Conservation (phyloP, 2,797 vertebrate species). For the Brachyalestes nurse region DNA sequence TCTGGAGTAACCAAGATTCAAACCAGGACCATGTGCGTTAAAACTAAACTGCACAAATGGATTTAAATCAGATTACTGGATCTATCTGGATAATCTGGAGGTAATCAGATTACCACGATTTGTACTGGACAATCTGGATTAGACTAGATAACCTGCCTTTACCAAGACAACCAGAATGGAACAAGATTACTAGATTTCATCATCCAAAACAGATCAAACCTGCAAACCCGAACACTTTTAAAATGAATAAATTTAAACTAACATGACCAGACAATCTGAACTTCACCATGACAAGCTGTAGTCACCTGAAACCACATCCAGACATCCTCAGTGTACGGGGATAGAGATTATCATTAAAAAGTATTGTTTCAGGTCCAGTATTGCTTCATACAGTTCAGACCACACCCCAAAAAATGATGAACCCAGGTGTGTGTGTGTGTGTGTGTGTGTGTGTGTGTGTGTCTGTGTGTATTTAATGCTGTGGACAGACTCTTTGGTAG, state of each 20-base stretch:
- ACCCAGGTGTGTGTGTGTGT: not conserved
- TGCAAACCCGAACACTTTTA: not conserved
- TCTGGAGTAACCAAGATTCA: no score
- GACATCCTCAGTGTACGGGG: no score
- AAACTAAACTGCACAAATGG: no score
- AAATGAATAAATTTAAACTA: not conserved
- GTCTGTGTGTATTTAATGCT: not conserved
- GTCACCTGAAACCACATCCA: no score
- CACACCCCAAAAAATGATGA: not conserved
- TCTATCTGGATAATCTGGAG: not conserved
- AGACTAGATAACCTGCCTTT: not conserved
- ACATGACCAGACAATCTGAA: not conserved
- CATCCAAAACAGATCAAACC: no score
- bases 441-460: not conserved
- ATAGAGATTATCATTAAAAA: no score
- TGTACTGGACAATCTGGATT: not conserved
- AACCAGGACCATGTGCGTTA: no score
- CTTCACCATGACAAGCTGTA: no score
- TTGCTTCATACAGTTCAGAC: not conserved
- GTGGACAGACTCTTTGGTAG: slow-evolving; percentile 12
- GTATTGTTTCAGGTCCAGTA: no score
- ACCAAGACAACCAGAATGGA: no score
- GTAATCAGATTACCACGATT: not conserved
- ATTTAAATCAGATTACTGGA: not conserved
- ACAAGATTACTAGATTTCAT: no score